Evolutionary conservation across 2,113 vertebrate genomes (phyloP), one percentile per base, ranked within the genome.

Genomic region (Pterophyllum scalare): DNA sequence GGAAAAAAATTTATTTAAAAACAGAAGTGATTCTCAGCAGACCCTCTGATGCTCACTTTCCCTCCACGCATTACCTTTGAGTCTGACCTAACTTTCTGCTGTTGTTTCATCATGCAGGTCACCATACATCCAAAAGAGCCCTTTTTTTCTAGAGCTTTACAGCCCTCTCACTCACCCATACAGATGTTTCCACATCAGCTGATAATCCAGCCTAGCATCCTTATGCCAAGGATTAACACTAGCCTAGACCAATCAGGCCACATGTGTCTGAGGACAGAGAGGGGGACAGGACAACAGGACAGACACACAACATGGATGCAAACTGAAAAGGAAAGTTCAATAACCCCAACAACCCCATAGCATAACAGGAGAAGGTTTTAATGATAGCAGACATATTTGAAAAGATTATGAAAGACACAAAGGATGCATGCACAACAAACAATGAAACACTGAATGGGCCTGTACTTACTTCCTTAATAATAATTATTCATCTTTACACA

Each of bases 151-250:
- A 28, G 52, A 74, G 72, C 12, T 59, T 79, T 67, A 75, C 58
- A 52, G 33, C 78, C 79, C 17, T 84, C 61, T 81, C 85, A 94
- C 94, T 92, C 93, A 86, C 59, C 78, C 31, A 65, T 94, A 89
- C 95, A 96, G 94, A 93, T 94, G 93, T 96, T 95, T 93, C 91
- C 80, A 86, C 91, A 90, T 82, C 87, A 84, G 56, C 86, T 77
- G 31, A 77, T 96, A 95, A 96, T 96, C 96, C 94, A 89, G 81
- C 92, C 92, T 93, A 95, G 87, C 75, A 83, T 79, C 91, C 82
- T 92, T 86, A 92, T 92, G 93, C 80, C 89, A 90, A 72, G 92
- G 93, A 95, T 95, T 95, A 95, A 88, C 86, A 86, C 87, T 79
- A 38, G 79, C 54, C 84, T 28, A 31, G 40, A 81, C 78, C 78